These are phyloP conservation scores for Tricholaema leucomelas DNA, from an alignment of 2,113 vertebrate genomes.

Conservation along the genomic window DNA sequence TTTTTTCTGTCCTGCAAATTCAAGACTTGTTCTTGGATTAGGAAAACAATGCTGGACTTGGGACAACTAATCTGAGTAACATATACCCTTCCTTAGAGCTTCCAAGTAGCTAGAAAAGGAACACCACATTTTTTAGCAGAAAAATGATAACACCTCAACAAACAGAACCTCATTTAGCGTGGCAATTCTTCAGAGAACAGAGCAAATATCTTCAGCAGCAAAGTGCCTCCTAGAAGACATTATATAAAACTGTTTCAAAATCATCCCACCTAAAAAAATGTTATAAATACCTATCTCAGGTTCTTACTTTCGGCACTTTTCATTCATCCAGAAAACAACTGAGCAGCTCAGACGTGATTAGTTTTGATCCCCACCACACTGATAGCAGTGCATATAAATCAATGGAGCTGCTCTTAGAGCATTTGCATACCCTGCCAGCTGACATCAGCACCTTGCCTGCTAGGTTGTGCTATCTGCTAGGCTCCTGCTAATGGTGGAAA, in stretches of 20 bases:
- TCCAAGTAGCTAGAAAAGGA: constrained; percentile 23
- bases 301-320: neutral
- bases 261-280: neutral
- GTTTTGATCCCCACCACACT: neutral
- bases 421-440: neutral
- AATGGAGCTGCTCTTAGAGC: neutral
- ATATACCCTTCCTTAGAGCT: neutral
- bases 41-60: neutral
- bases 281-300: neutral
- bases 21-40: constrained; percentile 36
- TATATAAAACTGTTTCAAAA: neutral
- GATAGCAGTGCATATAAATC: neutral
- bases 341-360: neutral
- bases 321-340: neutral
- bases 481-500: neutral
- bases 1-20: constrained; percentile 31
- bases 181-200: neutral
- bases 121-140: neutral
- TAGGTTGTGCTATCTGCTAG: neutral
- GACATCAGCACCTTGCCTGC: neutral
- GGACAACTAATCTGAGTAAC: constrained; percentile 29
- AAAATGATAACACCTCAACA: neutral
- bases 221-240: neutral
- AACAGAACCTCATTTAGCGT: neutral
- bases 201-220: neutral